phyloP scores from a whole-genome alignment of 2,888 invertebrate genomes.

The Drosophila hamatofila region DNA sequence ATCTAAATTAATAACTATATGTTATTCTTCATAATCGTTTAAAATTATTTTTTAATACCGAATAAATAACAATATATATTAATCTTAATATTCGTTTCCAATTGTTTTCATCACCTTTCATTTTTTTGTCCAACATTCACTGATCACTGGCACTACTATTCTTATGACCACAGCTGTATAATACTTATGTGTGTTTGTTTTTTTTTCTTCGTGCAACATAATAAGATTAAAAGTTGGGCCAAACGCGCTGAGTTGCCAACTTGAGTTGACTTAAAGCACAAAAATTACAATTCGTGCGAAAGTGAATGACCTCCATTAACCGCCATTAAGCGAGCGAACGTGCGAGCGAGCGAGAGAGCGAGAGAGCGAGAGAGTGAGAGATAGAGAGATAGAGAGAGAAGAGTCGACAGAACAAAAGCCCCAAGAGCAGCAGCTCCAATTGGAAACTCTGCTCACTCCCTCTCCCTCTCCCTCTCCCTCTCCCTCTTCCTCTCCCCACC shows the following conservation, averaged over 20 bases:
- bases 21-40: too few species aligned
- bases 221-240: slow-evolving; percentile 66
- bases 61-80: too few species aligned
- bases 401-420: slow-evolving; percentile 43
- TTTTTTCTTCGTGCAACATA: slow-evolving; percentile 56
- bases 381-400: not conserved
- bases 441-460: slow-evolving; percentile 16
- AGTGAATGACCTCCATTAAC: slow-evolving; percentile 86
- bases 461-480: not conserved
- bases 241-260: slow-evolving; percentile 60
- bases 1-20: too few species aligned
- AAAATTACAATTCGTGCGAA: slow-evolving; percentile 84
- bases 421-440: slow-evolving; percentile 1
- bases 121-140: too few species aligned
- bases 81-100: too few species aligned
- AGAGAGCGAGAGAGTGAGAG: not conserved
- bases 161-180: not conserved
- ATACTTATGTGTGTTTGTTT: not conserved
- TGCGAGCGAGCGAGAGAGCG: slow-evolving; percentile 14
- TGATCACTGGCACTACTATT: too few species aligned
- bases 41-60: too few species aligned
- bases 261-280: slow-evolving; percentile 75
- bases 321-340: slow-evolving; percentile 78
- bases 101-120: too few species aligned
- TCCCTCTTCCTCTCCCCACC: too few species aligned